Evolutionary conservation across 2,797 vertebrate species (phyloP), one percentile per base, ranked within the genome.

Genomic region (Paratrypauchen microcephalus): DNA sequence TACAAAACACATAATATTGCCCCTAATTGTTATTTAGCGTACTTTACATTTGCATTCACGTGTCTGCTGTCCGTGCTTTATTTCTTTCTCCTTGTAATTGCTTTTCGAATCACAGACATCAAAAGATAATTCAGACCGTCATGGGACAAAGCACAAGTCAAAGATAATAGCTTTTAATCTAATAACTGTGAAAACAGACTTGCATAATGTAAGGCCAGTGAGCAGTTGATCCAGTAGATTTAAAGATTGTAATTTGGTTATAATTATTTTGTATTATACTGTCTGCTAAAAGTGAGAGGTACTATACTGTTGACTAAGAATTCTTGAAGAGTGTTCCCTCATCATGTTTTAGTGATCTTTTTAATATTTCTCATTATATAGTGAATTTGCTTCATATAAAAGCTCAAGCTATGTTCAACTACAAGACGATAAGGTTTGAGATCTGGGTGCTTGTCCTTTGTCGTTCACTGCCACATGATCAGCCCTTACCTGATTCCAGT

Each of bases 1-100:
- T 88, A 79, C 84, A 83, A 86, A 90, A 74, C 73, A 79, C 72
- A 72, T 74, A 63, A 56, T 47, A 76, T 2, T 1, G 70, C 62
- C 72, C 58, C 30, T 73, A 65, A 70, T 13, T 45, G 70, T 63
- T 67, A 54, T 71, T 21, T 74, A 57, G n/a, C 30, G 28, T 52
- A 28, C 48, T 16, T 55, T 54, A 36, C 48, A 66, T 36, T 39
- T 66, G 15, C n/a, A 36, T 36, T 65, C 11, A 39, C 19, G 11
- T 54, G 48, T 15, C 19, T 5, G 6, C 19, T 47, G 9, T 69
- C 16, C 13, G 6, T 50, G 65, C 28, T 61, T 9, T 73, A n/a
- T 24, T 60, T 56, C 60, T 52, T 69, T 65, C 11, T 16, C 3
- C 0, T 16, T 30, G 52, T 52, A 71, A 64, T 64, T 64, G 21